Base-by-base conservation (phyloP, 1,140 invertebrate species). In the Palaemon carinicauda region DNA sequence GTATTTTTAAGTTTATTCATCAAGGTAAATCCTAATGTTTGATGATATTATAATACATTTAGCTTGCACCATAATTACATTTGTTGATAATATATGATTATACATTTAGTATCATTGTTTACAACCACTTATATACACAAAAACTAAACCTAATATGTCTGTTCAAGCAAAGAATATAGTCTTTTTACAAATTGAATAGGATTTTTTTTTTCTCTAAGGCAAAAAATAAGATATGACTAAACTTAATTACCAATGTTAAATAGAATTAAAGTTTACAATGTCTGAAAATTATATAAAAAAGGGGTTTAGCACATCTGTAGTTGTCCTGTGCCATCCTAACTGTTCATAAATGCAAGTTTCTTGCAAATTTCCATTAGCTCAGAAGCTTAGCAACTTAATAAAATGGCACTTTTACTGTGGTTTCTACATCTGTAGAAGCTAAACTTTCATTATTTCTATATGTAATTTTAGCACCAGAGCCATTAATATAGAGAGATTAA, bases 401-500 rank as follows among this genome's bases (percentile, higher is more conserved):
- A 27, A 69, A 27, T 24, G 29, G 24, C 29, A 69, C 65, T 31
- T n/a, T 69, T 4, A 69, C 65, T 24, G 29, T 69, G 65, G 65
- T 69, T 69, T 69, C 24, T 69, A 31, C 27, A 17, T 69, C 24
- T n/a, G 41, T 24, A 24, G 24, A 69, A 69, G 56, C 24, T 7
- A 60, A 21, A 27, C 29, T 31, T 15, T 21, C 65, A 69, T 14
- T 69, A 21, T 24, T 24, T 31, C 17, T 69, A 24, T n/a, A 15
- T 69, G 65, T 15, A 69, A 69, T 31, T 69, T 69, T 69, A 69
- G 65, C 65, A 69, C 65, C 65, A 69, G 24, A 69, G 65, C 65
- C 65, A 27, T 69, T 69, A 21, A 3, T 0, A 14, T 69, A 7
- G n/a, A 31, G 29, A 69, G 41, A 41, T 41, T 9, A 69, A 24